Base-by-base conservation (phyloP, 92 coral and sea anemone genomes). In the Phenganax marumi region DNA sequence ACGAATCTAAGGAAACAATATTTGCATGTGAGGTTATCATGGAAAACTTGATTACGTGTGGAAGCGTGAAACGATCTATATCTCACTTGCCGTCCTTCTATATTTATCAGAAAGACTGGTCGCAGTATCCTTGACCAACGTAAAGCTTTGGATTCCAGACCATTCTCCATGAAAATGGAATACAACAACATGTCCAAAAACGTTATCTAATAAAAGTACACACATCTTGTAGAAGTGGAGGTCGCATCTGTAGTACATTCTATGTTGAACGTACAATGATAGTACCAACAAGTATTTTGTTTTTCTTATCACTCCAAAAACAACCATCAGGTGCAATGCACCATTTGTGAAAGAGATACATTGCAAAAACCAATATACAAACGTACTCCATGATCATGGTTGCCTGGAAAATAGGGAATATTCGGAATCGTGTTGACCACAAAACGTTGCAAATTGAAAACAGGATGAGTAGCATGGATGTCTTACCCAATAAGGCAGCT, bases 81-180 rank as follows among this genome's bases (percentile, higher is more conserved):
- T n/a, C 85, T 71, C 58, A 95, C 98, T 87, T 95, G 98, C 49
- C 97, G 86, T 82, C 98, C 98, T 81, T 95, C 97, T 77, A 95
- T 81, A 73, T 95, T 95, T 64, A 92, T 72, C 0, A 95, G 88
- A 57, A 89, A 82, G 17, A 92, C 86, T 5, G 98, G 98, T 25
- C 98, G 89, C 6, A 90, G 80, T 19, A 87, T 87, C 64, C 98
- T 81, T n/a, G 98, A 92, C 98, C 98, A 95, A 48, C 98, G 88
- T 13, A 86, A 73, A 8, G 93, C 83, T 52, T 89, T 91, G 18
- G 91, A 86, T 13, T 88, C 87, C 8, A 89, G 54, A 53, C 89
- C 89, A 16, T 82, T 85, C 81, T 95, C 97, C 83, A 76, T 86
- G 87, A 95, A 90, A 71, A 95, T 91, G 25, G 90, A 82, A 47